Base-by-base conservation (phyloP, 1,140 invertebrate genomes). In the Lordiphosa collinella region DNA sequence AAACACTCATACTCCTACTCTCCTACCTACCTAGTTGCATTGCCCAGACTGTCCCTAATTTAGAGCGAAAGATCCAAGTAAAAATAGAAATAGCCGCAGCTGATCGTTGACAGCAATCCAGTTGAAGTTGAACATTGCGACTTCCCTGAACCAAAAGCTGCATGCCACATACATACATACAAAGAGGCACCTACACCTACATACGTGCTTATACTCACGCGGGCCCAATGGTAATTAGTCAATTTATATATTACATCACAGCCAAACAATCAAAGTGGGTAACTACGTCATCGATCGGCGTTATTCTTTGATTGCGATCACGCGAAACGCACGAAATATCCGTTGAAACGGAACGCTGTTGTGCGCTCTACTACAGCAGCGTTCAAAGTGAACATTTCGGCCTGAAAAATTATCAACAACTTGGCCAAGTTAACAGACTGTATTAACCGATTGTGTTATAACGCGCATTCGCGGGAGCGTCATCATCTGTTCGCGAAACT, bases 231-330 rank as follows among this genome's bases (percentile, higher is more conserved):
- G 18, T 12, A 13, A 22, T 51, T 48, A 29, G 44, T 53, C 52
- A 62, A 56, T 61, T 49, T 58, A 52, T 18, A 51, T 44, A 14
- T 78, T 78, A 78, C 74, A 78, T 78, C 69, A 74, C 58, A 64
- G 62, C 46, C 34, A 13, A 44, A 8, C 25, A 41, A 11, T 11
- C 18, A 50, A 41, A 53, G 37, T 44, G 36, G 22, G 10, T 36
- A 49, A 43, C 16, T 37, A 76, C 74, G 68, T 63, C 74, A 73
- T 43, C 50, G 71, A 75, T 54, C 18, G 18, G 3, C 18, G 18
- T 22, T 22, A 22, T 5, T 22, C 18, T 22, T 22, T 22, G 18
- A 22, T 22, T 5, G 18, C 18, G 18, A 22, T 22, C 18, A 22
- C 18, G 18, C 18, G 18, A 22, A 22, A 22, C 18, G 18, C 18